These are phyloP conservation scores for Anoplopoma fimbria DNA, from an alignment of 2,113 vertebrate species.

Conservation along the genomic window DNA sequence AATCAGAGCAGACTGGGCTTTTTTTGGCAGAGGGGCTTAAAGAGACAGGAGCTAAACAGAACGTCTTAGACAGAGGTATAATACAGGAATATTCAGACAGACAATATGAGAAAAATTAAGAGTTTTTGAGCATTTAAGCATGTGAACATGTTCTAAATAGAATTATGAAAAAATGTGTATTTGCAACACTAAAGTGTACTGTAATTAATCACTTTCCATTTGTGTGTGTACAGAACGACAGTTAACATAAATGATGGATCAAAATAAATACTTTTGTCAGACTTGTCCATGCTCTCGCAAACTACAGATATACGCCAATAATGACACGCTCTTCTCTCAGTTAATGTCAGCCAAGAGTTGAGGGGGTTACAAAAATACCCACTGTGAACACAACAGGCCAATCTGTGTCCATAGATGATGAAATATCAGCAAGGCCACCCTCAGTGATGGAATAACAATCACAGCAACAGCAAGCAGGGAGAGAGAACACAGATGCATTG, in stretches of 20 bases:
- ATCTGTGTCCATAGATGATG: slow-evolving; percentile 40
- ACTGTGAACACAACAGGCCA: slow-evolving; percentile 32
- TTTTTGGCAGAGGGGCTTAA: too few relatives aligned
- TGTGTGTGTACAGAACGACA: not conserved
- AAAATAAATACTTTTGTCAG: not conserved
- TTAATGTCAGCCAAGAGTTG: not conserved
- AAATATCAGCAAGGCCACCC: slow-evolving; percentile 47
- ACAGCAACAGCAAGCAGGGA: not conserved
- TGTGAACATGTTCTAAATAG: too few relatives aligned
- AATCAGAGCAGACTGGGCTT: too few relatives aligned
- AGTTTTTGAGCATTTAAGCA: too few relatives aligned
- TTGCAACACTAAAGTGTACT: not conserved
- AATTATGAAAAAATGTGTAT: not conserved
- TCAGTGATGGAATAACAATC: slow-evolving; percentile 37
- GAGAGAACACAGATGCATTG: slow-evolving; percentile 1
- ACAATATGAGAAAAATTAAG: too few relatives aligned
- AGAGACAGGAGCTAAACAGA: too few relatives aligned
- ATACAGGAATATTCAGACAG: too few relatives aligned
- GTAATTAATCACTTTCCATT: too few relatives aligned
- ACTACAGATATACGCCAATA: slow-evolving; percentile 1
- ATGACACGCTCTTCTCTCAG: slow-evolving; percentile 22
- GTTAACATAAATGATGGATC: not conserved
- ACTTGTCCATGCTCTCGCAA: not conserved
- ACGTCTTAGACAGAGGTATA: too few relatives aligned
- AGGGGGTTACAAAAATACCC: slow-evolving; percentile 21